phyloP scores from a whole-genome alignment of 2,888 invertebrate species.

The Stratiomys singularior region DNA sequence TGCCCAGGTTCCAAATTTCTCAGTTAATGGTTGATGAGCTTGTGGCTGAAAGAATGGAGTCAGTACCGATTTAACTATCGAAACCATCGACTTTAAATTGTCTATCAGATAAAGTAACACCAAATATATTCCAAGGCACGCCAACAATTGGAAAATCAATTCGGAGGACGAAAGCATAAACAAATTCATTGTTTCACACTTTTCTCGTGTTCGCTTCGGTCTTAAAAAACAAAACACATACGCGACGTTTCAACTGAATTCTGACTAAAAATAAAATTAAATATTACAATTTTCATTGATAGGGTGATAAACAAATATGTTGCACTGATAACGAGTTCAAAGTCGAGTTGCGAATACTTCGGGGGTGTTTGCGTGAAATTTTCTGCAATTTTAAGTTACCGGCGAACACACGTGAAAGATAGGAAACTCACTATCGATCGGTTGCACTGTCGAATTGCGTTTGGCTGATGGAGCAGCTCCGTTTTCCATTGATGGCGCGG shows the following conservation, averaged over 20 bases:
- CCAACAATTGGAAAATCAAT: conserved; percentile 58
- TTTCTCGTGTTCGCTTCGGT: neutral
- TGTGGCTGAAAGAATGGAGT: conserved; percentile 75
- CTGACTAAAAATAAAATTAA: neutral
- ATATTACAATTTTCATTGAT: conserved; percentile 24
- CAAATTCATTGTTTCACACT: conserved; percentile 31
- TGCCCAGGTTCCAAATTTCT: conserved; percentile 87
- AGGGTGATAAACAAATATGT: neutral
- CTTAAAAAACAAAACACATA: neutral
- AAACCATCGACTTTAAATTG: conserved; percentile 71
- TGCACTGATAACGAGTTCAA: neutral
- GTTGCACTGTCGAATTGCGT: conserved; percentile 1
- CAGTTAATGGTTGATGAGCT: conserved; percentile 70
- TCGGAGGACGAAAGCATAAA: conserved; percentile 13
- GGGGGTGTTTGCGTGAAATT: neutral
- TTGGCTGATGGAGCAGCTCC: neutral
- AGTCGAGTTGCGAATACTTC: neutral
- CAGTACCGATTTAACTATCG: conserved; percentile 71
- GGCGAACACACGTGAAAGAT: neutral
- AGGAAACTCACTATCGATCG: neutral
- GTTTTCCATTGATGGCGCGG: neutral
- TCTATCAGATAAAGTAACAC: conserved; percentile 68
- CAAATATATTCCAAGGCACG: conserved; percentile 68
- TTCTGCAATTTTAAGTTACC: neutral
- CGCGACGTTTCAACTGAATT: neutral